Base-by-base conservation (phyloP, 2,797 vertebrate genomes). In the Echiichthys vipera region DNA sequence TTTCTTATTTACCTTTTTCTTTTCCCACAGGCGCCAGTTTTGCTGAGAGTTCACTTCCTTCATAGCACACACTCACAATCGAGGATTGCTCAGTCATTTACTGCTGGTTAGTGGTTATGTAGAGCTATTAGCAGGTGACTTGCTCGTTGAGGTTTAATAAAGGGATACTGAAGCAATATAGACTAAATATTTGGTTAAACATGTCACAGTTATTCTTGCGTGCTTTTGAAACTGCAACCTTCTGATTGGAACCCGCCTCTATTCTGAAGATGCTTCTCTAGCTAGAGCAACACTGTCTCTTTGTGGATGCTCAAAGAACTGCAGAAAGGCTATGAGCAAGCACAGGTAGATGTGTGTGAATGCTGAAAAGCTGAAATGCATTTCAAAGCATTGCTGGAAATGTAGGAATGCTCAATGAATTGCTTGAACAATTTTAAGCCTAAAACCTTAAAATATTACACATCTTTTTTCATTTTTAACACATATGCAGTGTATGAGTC, bases 281-380 rank as follows among this genome's bases (percentile, higher is more conserved):
- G 15, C 18, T 50, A 6, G 2, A 64, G 55, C 73, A 77, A 80
- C 78, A 76, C 56, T 50, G 80, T 3, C 83, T 13, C 78, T 30
- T 0, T 43, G 85, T 86, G 88, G 86, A 50, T 1, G 5, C 32
- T 78, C 30, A 8, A 15, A 59, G 70, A 81, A 83, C 55, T 79
- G 64, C 83, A 58, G 59, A 0, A 14, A 29, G 18, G 3, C 11
- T 43, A 24, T 39, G 5, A 53, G 14, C 11, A 36, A 36, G 34
- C 34, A 36, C 12, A 36, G 12, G 34, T n/a, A n/a, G n/a, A n/a
- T n/a, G n/a, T n/a, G n/a, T n/a, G n/a, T n/a, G n/a, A n/a, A 36
- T 36, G 12, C 34, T 12, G 12, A 36, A 36, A 36, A 36, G 34
- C 34, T 36, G 34, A 14, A 36, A 36, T 36, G 34, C 34, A 12